Evolutionary conservation across 2,797 vertebrate genomes (phyloP).

Genomic region (Clamator glandarius): DNA sequence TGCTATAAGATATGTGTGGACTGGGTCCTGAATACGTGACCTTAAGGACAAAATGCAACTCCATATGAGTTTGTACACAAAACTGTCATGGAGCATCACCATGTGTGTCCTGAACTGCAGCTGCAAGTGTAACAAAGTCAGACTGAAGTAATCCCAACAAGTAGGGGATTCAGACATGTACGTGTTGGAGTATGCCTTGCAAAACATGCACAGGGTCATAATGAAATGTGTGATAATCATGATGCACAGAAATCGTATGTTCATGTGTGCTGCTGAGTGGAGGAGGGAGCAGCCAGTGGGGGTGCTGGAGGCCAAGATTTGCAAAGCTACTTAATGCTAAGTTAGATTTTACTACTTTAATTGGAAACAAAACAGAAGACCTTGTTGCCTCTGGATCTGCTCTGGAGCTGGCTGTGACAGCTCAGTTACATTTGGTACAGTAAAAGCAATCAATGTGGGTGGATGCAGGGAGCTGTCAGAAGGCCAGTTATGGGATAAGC

Average conservation of each 20-base stretch:
- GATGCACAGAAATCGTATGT: background rate
- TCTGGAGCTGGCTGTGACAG: background rate
- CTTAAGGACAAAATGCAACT: background rate
- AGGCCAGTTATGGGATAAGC: background rate
- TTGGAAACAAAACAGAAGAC: background rate
- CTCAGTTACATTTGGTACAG: background rate
- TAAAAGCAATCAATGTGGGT: background rate
- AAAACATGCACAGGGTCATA: background rate
- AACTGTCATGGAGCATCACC: background rate
- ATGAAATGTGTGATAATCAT: background rate
- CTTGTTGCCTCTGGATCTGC: background rate
- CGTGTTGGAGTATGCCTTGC: accelerated
- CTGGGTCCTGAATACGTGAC: background rate
- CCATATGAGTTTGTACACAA: background rate
- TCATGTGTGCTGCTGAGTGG: background rate
- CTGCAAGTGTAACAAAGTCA: accelerated
- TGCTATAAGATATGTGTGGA: background rate
- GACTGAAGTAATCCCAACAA: background rate
- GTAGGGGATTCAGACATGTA: accelerated
- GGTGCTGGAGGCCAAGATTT: constrained; percentile 45
- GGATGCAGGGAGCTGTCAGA: too few relatives aligned
- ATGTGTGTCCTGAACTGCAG: background rate
- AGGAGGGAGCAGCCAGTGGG: constrained; percentile 41
- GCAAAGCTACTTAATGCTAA: background rate
- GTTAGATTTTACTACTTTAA: background rate